A percentile compares a stretch with the other conserved stretches of the same genome.
Evolutionary conservation across 2,888 invertebrate genomes (phyloP).

Genomic region (Tetanocera ferruginea): DNA sequence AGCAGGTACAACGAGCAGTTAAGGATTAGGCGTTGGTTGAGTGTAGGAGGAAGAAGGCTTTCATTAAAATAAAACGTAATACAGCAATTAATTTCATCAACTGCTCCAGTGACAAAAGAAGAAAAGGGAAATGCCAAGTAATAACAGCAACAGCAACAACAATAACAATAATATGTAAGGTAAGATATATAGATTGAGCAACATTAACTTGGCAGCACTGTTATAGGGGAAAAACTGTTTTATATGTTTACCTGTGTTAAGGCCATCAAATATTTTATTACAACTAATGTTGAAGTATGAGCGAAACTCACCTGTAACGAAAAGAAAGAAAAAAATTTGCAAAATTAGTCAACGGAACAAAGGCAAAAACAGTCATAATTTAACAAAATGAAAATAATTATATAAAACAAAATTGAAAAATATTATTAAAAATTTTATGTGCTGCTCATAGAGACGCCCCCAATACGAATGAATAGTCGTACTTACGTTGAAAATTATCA

Average conservation of each 20-base stretch:
- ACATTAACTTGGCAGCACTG: slow-evolving; percentile 21
- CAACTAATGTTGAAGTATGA: not conserved
- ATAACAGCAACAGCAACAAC: not conserved
- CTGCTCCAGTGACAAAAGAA: not conserved
- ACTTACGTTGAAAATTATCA: not conserved
- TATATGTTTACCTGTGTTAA: slow-evolving; percentile 6
- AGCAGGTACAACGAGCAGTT: not conserved
- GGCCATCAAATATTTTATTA: no score
- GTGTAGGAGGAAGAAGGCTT: not conserved
- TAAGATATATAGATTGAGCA: not conserved
- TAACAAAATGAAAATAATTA: not conserved
- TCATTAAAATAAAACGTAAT: not conserved
- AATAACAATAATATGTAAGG: no score
- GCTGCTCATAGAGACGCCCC: not conserved
- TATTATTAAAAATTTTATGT: no score
- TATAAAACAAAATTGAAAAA: not conserved
- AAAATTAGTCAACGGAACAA: not conserved
- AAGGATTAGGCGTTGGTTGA: not conserved
- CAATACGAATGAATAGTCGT: not conserved
- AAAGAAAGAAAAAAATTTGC: not conserved
- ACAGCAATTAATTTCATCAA: not conserved
- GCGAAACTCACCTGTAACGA: slow-evolving; percentile 7
- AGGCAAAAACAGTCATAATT: not conserved
- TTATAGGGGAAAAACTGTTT: slow-evolving; percentile 8
- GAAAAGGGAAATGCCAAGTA: not conserved